Evolutionary conservation across 2,113 vertebrate species (phyloP).

Genomic region (Terrapene triunguis): DNA sequence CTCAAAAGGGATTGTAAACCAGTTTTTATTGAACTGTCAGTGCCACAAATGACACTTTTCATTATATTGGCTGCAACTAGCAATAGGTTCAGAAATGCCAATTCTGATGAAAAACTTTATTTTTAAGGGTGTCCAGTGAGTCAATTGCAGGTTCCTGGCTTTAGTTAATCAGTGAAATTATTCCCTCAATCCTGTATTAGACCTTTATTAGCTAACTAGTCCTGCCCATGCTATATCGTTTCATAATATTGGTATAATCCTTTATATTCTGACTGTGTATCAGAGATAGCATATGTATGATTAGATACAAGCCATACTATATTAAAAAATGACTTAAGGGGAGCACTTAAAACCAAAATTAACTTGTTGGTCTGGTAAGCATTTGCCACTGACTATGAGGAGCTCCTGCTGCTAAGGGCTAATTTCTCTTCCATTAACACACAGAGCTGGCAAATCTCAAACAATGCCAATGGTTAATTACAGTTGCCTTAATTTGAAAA

Average conservation of each 20-base stretch:
- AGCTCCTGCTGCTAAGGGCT: conserved; percentile 76
- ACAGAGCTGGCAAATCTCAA: conserved; percentile 73
- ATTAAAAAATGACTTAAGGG: conserved; percentile 65
- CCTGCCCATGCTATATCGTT: not conserved
- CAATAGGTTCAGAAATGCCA: conserved; percentile 17
- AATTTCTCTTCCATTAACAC: conserved; percentile 77
- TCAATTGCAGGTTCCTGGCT: conserved; percentile 18
- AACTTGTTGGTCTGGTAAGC: conserved; percentile 73
- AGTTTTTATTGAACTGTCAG: not conserved
- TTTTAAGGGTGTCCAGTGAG: not conserved
- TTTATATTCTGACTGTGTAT: not conserved
- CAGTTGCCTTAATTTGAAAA: conserved; percentile 74
- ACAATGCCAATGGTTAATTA: conserved; percentile 76
- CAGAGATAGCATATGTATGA: not conserved
- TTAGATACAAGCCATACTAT: not conserved
- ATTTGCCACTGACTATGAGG: conserved; percentile 67
- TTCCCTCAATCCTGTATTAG: not conserved
- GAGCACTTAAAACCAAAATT: conserved; percentile 68
- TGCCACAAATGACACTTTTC: not conserved
- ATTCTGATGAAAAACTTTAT: not conserved
- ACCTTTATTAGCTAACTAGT: not conserved
- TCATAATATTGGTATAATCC: not conserved
- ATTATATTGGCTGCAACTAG: not conserved
- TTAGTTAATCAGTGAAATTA: conserved; percentile 16
- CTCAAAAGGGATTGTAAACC: not conserved